Evolutionary conservation across 2,888 invertebrate species (phyloP), one percentile per base, ranked within the genome.

Genomic region (Eupithecia subumbrata): DNA sequence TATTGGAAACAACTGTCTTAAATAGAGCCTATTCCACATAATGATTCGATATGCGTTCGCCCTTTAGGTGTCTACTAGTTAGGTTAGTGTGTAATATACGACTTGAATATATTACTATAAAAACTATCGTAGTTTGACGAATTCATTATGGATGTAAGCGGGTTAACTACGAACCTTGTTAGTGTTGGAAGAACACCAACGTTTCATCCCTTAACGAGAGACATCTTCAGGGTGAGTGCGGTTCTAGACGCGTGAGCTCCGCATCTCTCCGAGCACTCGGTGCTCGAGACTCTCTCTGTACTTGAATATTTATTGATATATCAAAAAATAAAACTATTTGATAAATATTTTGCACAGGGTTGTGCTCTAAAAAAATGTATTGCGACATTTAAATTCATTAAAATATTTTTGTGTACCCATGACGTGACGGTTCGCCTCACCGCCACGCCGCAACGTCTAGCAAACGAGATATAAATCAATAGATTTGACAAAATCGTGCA

Each of bases 401-500:
- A 14, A 25, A 14, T 56, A 22, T 56, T 56, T 56, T 56, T 56
- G n/a, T n/a, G n/a, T n/a, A 72, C 71, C 81, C 82, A 83, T 82
- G 85, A 82, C 84, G 79, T 82, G 85, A 82, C 84, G 79, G 83
- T 83, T 79, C 81, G 83, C 82, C 83, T 81, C 79, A 83, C 77
- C 90, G 83, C 78, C 80, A 88, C 85, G 81, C 81, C 83, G 79
- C 83, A 77, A 84, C 84, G 85, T 86, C 87, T 87, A 86, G 77
- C 71, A 86, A 87, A 84, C 82, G 84, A 89, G 91, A 93, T 91
- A 94, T 93, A 89, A 91, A 94, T 93, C 93, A 92, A 86, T 84
- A 79, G 82, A 88, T 89, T 93, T 92, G 93, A 93, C 94, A 94
- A 93, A 94, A 93, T 93, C 92, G 91, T 93, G 92, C 91, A 84